Evolutionary conservation across 2,113 vertebrate genomes (phyloP).

Genomic region (Ranitomeya imitator): DNA sequence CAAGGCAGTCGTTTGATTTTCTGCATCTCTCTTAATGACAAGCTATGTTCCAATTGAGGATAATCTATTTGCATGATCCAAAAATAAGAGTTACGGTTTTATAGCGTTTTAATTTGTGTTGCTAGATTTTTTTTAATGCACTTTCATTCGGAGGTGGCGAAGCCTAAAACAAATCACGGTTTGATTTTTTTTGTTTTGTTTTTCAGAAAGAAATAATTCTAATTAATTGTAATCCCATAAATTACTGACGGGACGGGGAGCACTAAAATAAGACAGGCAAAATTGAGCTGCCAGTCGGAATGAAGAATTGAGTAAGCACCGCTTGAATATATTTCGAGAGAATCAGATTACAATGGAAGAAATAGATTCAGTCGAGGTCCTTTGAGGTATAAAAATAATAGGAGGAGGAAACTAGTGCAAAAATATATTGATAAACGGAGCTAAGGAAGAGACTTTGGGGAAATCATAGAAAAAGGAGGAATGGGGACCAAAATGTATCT

Average conservation of each 20-base stretch:
- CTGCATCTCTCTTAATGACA: constrained; percentile 22
- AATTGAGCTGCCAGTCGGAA: constrained; percentile 41
- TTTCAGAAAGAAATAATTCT: constrained; percentile 28
- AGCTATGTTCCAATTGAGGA: constrained; percentile 10
- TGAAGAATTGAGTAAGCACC: constrained; percentile 39
- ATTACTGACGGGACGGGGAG: constrained; percentile 13
- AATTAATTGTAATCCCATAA: constrained; percentile 41
- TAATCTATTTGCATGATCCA: constrained; percentile 27
- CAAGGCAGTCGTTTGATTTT: constrained; percentile 4
- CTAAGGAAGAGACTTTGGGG: constrained; percentile 44
- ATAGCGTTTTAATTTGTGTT: constrained; percentile 15
- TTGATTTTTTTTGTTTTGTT: constrained; percentile 21
- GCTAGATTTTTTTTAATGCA: constrained; percentile 2
- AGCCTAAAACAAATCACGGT: neutral
- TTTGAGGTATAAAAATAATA: constrained; percentile 44
- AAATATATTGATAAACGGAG: constrained; percentile 50
- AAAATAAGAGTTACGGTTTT: constrained; percentile 10
- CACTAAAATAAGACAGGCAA: constrained; percentile 1
- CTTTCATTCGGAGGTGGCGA: neutral
- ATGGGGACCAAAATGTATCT: constrained; percentile 33
- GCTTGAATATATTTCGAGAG: constrained; percentile 24
- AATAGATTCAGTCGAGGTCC: constrained; percentile 32
- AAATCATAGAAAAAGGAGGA: constrained; percentile 29
- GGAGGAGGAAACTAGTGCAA: constrained; percentile 37
- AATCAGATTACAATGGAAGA: constrained; percentile 47